Evolutionary conservation across 2,797 vertebrate species (phyloP), one percentile per base, ranked within the genome.

Genomic region (Mastacembelus armatus): DNA sequence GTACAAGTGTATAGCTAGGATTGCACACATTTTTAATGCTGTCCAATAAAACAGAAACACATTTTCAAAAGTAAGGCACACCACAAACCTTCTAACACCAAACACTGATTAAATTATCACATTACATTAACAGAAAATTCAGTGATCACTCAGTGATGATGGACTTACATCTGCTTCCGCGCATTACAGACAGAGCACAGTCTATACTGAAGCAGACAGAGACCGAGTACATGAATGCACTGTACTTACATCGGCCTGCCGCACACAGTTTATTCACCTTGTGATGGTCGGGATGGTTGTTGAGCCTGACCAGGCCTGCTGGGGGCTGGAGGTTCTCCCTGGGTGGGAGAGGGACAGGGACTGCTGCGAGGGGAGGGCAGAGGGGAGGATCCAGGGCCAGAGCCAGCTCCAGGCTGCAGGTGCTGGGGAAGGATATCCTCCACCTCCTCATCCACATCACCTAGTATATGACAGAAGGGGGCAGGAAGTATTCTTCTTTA

Each of bases 341-440:
- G 91, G 0, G 98, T 99, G 0, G 98, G 98, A 10, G 97, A 99
- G 22, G 95, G 94, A 82, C 96, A 98, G 40, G 98, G 98, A 81
- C 98, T 99, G 51, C 92, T 89, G 3, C 95, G 93, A 0, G 98
- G 97, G 0, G 98, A 98, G 2, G 96, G 93, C 50, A 92, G 78
- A 1, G 98, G 98, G 0, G 98, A 99, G 0, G 93, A 82, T 35
- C 95, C 95, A 0, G 94, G 89, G 44, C 93, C 94, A 1, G 92
- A 91, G 24, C 95, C 86, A 0, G 92, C 88, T 3, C 92, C 85
- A 0, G 95, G 96, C 87, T 98, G 97, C 2, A 99, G 90, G 85
- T 98, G 97, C 89, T 98, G 98, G 26, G 96, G 96, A 50, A 99
- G 94, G 59, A 99, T 96, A 71, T 98, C 96, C 69, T 99, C 97